Percentiles rank a stretch among this genome's conserved stretches.
Conservation (phyloP, 2,888 invertebrate species). For the Cabera pusaria region DNA sequence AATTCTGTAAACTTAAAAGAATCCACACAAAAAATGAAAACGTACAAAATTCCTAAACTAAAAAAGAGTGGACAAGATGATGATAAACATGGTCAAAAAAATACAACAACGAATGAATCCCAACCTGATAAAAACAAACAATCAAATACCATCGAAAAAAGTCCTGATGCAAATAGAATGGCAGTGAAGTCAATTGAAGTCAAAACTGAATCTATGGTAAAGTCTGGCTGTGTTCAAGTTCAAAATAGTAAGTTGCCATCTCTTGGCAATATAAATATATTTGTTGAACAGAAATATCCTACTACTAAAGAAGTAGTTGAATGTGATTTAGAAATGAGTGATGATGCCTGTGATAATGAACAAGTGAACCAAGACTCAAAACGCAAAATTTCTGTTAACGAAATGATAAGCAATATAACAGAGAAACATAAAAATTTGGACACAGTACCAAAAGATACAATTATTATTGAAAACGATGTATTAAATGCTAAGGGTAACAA, state of each 20-base stretch:
- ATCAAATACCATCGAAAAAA: slow-evolving; percentile 3
- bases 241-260: slow-evolving; percentile 1
- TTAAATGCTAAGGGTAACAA: too few species aligned
- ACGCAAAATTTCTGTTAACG: too few species aligned
- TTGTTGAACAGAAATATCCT: slow-evolving; percentile 14
- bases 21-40: slow-evolving; percentile 14
- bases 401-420: too few species aligned
- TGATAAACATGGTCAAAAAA: slow-evolving; percentile 11
- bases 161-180: slow-evolving; percentile 2
- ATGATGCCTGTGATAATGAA: slow-evolving; percentile 58
- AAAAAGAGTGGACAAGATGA: slow-evolving; percentile 23
- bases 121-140: background rate
- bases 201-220: too few species aligned
- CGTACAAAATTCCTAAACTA: slow-evolving; percentile 43
- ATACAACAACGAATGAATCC: background rate
- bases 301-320: slow-evolving; percentile 48
- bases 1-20: too few species aligned
- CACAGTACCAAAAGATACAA: too few species aligned
- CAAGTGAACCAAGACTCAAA: slow-evolving; percentile 1
- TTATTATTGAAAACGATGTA: too few species aligned
- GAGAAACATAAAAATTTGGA: too few species aligned
- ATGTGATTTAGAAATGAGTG: slow-evolving; percentile 70
- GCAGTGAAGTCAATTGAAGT: slow-evolving; percentile 1
- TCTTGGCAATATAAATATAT: background rate
- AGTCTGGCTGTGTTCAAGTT: too few species aligned